Evolutionary conservation across 2,797 vertebrate genomes (phyloP), one percentile per base, ranked within the genome.

Genomic region (Micromesistius poutassou): DNA sequence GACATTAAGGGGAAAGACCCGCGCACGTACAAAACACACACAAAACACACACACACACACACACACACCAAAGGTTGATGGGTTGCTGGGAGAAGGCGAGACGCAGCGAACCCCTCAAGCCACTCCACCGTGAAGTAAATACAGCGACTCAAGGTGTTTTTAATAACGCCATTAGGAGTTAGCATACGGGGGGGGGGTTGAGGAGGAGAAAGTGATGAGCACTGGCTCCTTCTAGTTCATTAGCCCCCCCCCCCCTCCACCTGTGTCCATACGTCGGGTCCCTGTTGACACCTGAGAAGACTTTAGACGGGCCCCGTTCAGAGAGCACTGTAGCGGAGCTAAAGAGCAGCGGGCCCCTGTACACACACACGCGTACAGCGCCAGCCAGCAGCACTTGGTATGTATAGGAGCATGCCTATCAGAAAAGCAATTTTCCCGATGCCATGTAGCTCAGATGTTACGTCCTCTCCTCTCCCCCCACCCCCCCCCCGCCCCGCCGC

Each of bases 351-450:
- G 62, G 82, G 40, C 10, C 40, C 40, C 40, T 42, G 40, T 42
- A 50, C 3, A 22, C 16, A 22, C 5, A 5, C 46, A 50, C 46
- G 68, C 46, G 68, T 22, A 31, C 30, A 30, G 68, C 30, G 4
- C 12, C 2, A 71, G 30, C 9, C 68, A 71, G 68, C 50, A 33
- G 75, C 85, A 86, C 82, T 90, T 90, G 81, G 82, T 91, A 90
- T 93, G 89, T 89, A 83, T 78, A 74, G 74, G 31, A 30, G 84
- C 81, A 82, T 76, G 83, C 78, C 83, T 87, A 88, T 91, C 91
- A 87, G 38, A 86, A 71, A 93, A 90, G 89, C 90, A 88, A 90
- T 94, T 92, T 91, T 88, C 90, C 85, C 87, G 88, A 86, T 81
- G 85, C 82, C 79, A 83, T 83, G 78, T 84, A 82, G 76, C 79